Evolutionary conservation across 2,888 invertebrate genomes (phyloP).

Genomic region (Acanthosepion pharaonis): DNA sequence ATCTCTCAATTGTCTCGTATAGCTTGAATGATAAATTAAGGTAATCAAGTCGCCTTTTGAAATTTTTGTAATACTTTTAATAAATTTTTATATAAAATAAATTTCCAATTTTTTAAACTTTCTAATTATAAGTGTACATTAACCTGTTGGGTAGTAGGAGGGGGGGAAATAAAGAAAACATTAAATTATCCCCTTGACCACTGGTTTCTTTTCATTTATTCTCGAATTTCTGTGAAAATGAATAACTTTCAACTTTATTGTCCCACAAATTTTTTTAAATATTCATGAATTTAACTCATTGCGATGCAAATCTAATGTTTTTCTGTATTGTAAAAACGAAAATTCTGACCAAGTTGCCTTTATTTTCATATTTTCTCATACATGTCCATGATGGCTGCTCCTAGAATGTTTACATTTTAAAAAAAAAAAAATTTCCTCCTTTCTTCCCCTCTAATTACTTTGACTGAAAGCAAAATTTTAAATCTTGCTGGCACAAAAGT

Average conservation of each 20-base stretch:
- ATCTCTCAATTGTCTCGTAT: too few species aligned
- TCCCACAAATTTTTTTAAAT: background rate
- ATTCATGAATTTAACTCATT: background rate
- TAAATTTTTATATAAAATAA: too few species aligned
- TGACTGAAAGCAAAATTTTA: background rate
- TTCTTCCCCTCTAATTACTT: background rate
- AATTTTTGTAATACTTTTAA: too few species aligned
- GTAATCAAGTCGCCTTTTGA: too few species aligned
- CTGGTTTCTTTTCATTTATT: background rate
- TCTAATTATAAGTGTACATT: too few species aligned
- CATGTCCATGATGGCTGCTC: background rate
- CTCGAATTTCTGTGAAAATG: background rate
- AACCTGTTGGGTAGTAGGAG: too few species aligned
- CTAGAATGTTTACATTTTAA: background rate
- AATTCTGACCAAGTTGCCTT: constrained; percentile 11
- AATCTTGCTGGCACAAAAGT: too few species aligned
- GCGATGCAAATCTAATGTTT: background rate
- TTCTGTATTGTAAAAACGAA: background rate
- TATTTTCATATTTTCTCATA: background rate
- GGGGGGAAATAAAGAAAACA: too few species aligned
- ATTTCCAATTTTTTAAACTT: too few species aligned
- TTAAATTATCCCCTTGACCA: background rate
- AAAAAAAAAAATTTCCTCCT: too few species aligned
- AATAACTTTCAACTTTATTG: background rate
- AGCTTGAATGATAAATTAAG: too few species aligned